Evolutionary conservation across 2,888 invertebrate genomes (phyloP), one percentile per base, ranked within the genome.

Genomic region (Diogma glabrata): DNA sequence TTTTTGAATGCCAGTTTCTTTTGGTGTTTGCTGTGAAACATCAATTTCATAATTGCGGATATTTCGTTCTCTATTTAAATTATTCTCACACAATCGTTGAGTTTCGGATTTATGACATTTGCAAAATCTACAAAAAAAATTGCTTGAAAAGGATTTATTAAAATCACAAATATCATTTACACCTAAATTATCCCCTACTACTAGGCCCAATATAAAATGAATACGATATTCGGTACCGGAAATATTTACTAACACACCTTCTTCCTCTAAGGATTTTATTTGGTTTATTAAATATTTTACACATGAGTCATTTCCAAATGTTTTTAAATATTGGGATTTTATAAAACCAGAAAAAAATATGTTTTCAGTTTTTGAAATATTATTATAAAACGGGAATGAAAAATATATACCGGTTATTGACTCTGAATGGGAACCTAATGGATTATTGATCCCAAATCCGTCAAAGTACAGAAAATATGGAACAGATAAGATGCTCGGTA

Each of bases 391-490:
- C 14, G n/a, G n/a, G n/a, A n/a, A n/a, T n/a, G n/a, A n/a, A n/a
- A n/a, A n/a, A n/a, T n/a, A n/a, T n/a, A n/a, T 33, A 33, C 33
- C 33, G 4, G 33, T 33, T 14, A 33, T 33, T 4, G 33, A 33
- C 33, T 33, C 33, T 4, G 33, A 33, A 33, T 33, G 33, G 14
- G 33, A 33, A 4, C 33, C 12, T 33, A 60, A 53, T n/a, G 59
- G 57, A 47, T 59, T 58, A 48, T 58, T 60, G 17, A 59, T 59
- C 57, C 60, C 60, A 38, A 58, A 58, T 53, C 58, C 59, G 50
- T 60, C 57, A n/a, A 57, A 51, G 43, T 57, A 58, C 12, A 60
- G 24, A 23, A 57, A 56, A 55, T 54, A 57, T 10, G 58, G 57
- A 10, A 59, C 43, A 20, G 54, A 49, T n/a, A n/a, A n/a, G n/a